Base-by-base conservation (phyloP, 1,140 invertebrate genomes). In the Episyrphus balteatus region DNA sequence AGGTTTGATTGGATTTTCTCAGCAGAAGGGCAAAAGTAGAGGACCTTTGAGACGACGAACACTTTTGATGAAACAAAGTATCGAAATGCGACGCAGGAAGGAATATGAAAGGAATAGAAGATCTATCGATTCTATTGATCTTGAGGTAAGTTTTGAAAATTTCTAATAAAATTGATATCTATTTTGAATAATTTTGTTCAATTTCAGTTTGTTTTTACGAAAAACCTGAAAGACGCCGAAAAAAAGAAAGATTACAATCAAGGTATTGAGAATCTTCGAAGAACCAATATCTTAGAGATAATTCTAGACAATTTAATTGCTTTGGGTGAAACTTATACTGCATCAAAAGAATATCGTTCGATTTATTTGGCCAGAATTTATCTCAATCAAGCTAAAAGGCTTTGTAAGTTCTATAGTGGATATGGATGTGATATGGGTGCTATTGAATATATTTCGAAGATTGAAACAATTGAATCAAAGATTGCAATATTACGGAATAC, bases 331-430 rank as follows among this genome's bases (percentile, higher is more conserved):
- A 26, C 21, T 26, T 26, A 26, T 26, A 37, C 32, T 17, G 51
- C 51, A 19, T 51, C 62, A 2, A 50, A 48, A 0, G 44, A 52
- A 15, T 59, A 58, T 3, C 70, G 75, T 14, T 72, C 78, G 2
- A 63, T 70, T 18, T 62, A 69, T 39, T 76, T 81, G 54, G 79
- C 79, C 26, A 62, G 73, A 2, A 73, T 80, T 17, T 86, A 84
- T 50, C 61, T 86, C 11, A 73, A 80, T 42, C 84, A 88, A 52
- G 77, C 81, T 1, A 74, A 78, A 44, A 73, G 83, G 44, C 68
- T 88, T 3, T 75, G 76, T 18, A 71, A 73, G 39, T 60, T 87
- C 1, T 69, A 88, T 13, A 69, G 72, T 32, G 80, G 83, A 15
- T 67, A 75, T 39, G 66, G 69, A 3, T 67, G 63, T 33, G 70